Conservation (phyloP, 2,888 invertebrate genomes). For the Sipha maydis region DNA sequence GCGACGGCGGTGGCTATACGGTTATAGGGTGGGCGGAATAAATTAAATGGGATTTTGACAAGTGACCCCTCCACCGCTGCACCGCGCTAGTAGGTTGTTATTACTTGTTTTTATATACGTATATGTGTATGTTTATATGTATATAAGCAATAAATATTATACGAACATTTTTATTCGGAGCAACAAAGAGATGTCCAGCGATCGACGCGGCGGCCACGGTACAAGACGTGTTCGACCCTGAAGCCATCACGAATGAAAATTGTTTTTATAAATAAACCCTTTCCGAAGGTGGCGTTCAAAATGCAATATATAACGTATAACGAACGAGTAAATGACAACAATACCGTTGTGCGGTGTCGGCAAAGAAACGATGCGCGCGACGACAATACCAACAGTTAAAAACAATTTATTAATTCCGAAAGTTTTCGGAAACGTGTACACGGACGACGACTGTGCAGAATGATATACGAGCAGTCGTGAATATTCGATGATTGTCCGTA, state of each 20-base stretch:
- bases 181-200: slow-evolving; percentile 44
- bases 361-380: neutral
- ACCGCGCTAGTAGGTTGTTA: slow-evolving; percentile 7
- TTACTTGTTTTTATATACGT: neutral
- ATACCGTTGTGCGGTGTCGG: neutral
- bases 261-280: slow-evolving; percentile 12
- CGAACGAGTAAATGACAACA: neutral
- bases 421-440: too few species aligned
- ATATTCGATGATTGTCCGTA: too few species aligned
- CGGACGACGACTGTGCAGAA: too few species aligned
- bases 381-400: too few species aligned
- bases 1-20: neutral
- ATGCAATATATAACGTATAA: neutral
- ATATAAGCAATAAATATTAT: neutral
- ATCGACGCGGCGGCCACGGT: neutral
- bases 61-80: slow-evolving; percentile 33
- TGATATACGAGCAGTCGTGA: too few species aligned
- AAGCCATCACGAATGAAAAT: slow-evolving; percentile 49
- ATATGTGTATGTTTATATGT: neutral
- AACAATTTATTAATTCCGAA: too few species aligned
- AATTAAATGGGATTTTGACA: slow-evolving; percentile 58
- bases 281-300: neutral
- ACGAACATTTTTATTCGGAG: slow-evolving; percentile 27
- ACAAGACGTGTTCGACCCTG: slow-evolving; percentile 44
- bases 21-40: slow-evolving; percentile 54